Evolutionary conservation across 2,113 vertebrate genomes (phyloP), one percentile per base, ranked within the genome.

Genomic region (Spheniscus mendiculus): DNA sequence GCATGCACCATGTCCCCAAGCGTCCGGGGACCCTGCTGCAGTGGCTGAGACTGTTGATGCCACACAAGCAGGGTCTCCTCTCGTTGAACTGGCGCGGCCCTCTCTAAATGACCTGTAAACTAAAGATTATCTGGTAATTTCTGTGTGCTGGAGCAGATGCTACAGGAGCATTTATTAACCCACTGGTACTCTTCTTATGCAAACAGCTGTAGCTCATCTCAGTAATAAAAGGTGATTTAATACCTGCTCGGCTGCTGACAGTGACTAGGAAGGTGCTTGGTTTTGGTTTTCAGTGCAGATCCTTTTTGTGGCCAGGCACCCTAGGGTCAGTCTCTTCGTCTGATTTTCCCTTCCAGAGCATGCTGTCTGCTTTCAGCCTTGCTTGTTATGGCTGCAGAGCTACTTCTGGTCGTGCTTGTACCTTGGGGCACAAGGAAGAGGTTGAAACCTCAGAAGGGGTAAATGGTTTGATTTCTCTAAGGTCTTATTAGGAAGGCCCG

Each of bases 1-100:
- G 27, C 12, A 1, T 17, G 45, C 12, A 13, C 7, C 5, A 0
- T 0, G 4, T 66, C 61, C 26, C 69, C 17, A 8, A 2, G 58
- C 1, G 0, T 11, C 36, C 3, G 1, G 55, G 42, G 63, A 29
- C 20, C 9, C 20, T 62, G 47, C 67, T 47, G 18, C 30, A 13
- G 69, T 17, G 40, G 14, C 47, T 44, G 38, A 34, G 44, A 5
- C 38, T 26, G 19, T 25, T 19, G 44, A 34, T 77, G 58, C n/a
- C 32, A 11, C 26, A 3, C 13, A 34, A 26, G 22, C 1, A 3
- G 56, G 30, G 30, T 66, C 20, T 47, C 47, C 12, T 45, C n/a
- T 26, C 52, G 34, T 32, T 26, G 53, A 40, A 15, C 44, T 36
- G 47, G 5, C 0, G 1, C n/a, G 17, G 5, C 9, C 17, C 20